phyloP scores from a whole-genome alignment of 2,888 invertebrate species.

The Leptopilina myrica region DNA sequence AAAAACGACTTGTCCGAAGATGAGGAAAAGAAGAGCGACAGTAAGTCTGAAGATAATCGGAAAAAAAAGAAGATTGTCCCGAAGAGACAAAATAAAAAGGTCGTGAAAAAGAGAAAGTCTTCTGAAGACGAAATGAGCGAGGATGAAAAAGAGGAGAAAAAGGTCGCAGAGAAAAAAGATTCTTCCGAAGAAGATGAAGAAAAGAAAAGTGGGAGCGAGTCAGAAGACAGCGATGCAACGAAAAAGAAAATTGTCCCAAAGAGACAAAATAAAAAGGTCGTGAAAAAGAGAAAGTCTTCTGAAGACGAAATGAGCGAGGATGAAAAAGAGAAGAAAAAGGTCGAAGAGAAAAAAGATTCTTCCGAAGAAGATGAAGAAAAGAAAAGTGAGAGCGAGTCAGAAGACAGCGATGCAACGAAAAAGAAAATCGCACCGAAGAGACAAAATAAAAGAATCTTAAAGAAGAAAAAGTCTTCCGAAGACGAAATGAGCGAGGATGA shows the following conservation, averaged over 20 bases:
- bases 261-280: constrained; percentile 63
- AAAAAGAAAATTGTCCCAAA: constrained; percentile 56
- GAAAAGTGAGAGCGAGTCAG: constrained; percentile 10
- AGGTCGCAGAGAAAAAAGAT: constrained; percentile 12
- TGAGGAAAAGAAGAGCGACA: constrained; percentile 4
- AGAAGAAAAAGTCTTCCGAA: constrained; percentile 59
- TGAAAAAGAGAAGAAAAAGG: constrained; percentile 41
- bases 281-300: constrained; percentile 60
- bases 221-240: constrained; percentile 45
- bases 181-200: constrained; percentile 9
- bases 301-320: constrained; percentile 41
- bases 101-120: constrained; percentile 59
- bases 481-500: constrained; percentile 13
- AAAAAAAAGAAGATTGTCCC: constrained; percentile 52
- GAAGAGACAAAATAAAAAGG: constrained; percentile 64
- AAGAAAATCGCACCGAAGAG: constrained; percentile 58
- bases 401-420: constrained; percentile 47
- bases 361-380: constrained; percentile 18
- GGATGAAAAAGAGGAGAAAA: constrained; percentile 41
- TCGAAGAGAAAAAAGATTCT: constrained; percentile 22
- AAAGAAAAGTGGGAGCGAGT: constrained; percentile 5
- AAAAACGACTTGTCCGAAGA: constrained; percentile 6
- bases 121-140: constrained; percentile 49
- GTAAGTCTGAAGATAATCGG: constrained; percentile 39
- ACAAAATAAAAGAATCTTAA: constrained; percentile 64